A percentile compares a stretch with the other conserved stretches of the same genome.
Evolutionary conservation across 2,113 vertebrate genomes (phyloP).

Genomic region (Sebastes schlegelii): DNA sequence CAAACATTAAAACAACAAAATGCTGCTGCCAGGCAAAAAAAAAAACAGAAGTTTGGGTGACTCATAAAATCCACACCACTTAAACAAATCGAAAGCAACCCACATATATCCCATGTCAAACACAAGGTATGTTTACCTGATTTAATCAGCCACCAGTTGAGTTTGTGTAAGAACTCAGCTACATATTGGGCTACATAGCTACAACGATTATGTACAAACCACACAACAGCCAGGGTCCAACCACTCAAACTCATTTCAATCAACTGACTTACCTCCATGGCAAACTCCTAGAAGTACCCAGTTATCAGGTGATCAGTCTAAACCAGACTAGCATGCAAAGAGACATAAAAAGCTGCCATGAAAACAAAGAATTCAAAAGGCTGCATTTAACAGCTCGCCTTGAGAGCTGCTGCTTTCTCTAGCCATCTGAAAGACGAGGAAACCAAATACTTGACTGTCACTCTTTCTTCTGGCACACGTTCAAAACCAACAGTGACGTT

Average conservation of each 20-base stretch:
- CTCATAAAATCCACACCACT: conserved; percentile 25
- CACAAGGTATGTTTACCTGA: background rate
- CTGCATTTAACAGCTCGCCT: conserved; percentile 63
- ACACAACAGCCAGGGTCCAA: background rate
- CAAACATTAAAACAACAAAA: background rate
- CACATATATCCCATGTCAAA: conserved; percentile 19
- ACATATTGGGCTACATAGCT: background rate
- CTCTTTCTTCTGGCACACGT: conserved; percentile 39
- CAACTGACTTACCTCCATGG: conserved; percentile 80
- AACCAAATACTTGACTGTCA: conserved; percentile 49
- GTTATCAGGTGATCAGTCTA: conserved; percentile 50
- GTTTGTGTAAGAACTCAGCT: background rate
- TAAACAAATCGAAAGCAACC: conserved; percentile 7
- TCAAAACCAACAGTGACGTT: conserved; percentile 37
- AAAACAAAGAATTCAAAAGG: conserved; percentile 52
- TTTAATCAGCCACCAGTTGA: background rate
- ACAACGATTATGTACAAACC: background rate
- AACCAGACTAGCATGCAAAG: conserved; percentile 51
- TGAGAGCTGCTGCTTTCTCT: conserved; percentile 39
- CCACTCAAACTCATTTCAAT: conserved; percentile 3
- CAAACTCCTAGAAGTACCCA: conserved; percentile 27
- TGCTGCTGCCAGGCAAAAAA: background rate
- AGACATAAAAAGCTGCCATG: conserved; percentile 41
- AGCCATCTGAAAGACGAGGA: conserved; percentile 27
- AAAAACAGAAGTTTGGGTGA: conserved; percentile 5